These are phyloP conservation scores for Mycetomoellerius zeteki DNA, from an alignment of 1,140 invertebrate genomes.

Conservation along the genomic window DNA sequence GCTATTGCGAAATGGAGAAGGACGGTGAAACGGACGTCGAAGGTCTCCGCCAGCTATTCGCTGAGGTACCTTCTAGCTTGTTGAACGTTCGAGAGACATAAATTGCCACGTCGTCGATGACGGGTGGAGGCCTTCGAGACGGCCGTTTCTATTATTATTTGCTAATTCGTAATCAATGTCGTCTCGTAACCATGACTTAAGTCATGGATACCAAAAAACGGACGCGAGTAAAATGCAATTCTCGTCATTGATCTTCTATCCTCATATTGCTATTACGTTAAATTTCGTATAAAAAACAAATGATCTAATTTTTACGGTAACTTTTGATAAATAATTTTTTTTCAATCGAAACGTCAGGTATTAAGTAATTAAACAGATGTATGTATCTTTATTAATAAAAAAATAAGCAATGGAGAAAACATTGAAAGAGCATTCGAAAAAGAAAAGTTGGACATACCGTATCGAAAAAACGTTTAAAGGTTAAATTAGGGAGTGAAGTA, in stretches of 20 bases:
- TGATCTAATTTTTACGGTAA: not conserved
- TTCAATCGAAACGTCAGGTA: no score
- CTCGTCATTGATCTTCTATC: not conserved
- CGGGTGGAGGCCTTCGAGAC: constrained; percentile 59
- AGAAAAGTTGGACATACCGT: no score
- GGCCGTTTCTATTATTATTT: constrained; percentile 63
- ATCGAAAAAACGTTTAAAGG: no score
- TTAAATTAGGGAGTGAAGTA: not conserved
- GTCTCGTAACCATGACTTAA: constrained; percentile 1
- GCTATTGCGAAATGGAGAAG: constrained; percentile 73
- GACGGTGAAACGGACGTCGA: constrained; percentile 70
- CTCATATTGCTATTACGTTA: not conserved
- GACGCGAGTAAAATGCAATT: constrained; percentile 5
- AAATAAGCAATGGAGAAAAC: no score
- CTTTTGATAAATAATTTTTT: not conserved
- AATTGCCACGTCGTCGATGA: constrained; percentile 55
- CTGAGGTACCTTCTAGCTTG: constrained; percentile 28
- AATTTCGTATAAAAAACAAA: not conserved
- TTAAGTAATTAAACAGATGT: no score
- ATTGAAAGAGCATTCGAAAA: no score
- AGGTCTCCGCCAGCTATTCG: constrained; percentile 69
- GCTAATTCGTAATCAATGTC: constrained; percentile 46
- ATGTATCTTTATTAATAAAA: no score
- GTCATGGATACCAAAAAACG: constrained; percentile 34
- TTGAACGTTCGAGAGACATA: constrained; percentile 62